Percentiles rank a stretch among this genome's conserved stretches.
These are phyloP conservation scores for Halcyon chelicuti DNA, from an alignment of 2,797 vertebrate species.

Conservation along the genomic window DNA sequence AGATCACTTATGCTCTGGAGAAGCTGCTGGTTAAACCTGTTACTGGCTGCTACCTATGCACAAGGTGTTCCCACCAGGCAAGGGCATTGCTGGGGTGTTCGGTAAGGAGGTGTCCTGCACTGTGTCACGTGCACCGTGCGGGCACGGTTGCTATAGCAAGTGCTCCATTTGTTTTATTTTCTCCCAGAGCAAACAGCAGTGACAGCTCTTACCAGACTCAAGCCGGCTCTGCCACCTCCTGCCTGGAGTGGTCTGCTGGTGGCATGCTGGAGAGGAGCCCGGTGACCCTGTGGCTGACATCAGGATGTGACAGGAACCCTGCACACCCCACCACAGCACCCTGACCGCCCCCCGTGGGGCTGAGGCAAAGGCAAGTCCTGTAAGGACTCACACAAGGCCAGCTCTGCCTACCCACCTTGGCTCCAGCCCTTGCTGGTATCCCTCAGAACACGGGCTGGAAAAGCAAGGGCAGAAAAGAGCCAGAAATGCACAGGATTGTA, in stretches of 20 bases:
- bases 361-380: background rate
- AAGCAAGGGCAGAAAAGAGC: background rate
- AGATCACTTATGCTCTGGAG: background rate
- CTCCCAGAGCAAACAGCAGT: constrained; percentile 47
- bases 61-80: background rate
- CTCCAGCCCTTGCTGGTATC: background rate
- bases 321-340: background rate
- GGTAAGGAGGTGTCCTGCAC: constrained; percentile 1
- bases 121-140: background rate
- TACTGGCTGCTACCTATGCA: background rate
- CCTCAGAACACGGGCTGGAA: background rate
- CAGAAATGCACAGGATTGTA: background rate
- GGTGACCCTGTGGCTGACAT: background rate
- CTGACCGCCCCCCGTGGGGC: background rate
- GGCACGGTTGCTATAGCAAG: constrained; percentile 36
- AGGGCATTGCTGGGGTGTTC: background rate
- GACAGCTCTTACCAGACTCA: background rate
- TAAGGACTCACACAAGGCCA: background rate
- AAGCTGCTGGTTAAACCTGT: constrained; percentile 35
- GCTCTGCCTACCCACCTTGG: background rate
- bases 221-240: background rate
- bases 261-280: background rate
- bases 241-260: background rate
- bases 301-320: background rate
- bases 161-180: constrained; percentile 45